Evolutionary conservation across 1,140 invertebrate genomes (phyloP).

Genomic region (Calycopis cecrops): DNA sequence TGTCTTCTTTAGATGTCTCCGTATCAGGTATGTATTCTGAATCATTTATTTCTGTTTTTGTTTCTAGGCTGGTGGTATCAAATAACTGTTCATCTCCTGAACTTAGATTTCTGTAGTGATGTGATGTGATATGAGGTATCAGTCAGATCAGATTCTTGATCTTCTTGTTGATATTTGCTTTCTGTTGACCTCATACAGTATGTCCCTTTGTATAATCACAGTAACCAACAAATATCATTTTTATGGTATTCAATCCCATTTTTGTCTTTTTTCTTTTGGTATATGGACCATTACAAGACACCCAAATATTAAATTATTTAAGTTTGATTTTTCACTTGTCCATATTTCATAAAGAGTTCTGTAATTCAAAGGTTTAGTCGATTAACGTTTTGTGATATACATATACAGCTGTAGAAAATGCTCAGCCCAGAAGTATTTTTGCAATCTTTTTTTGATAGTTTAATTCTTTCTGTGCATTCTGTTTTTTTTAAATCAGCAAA

Average conservation of each 20-base stretch:
- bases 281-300: constrained; percentile 26
- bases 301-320: constrained; percentile 30
- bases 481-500: constrained; percentile 9
- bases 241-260: constrained; percentile 28
- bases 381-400: constrained; percentile 1
- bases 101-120: constrained; percentile 9
- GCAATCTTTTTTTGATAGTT: constrained; percentile 13
- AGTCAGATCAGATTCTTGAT: constrained; percentile 9
- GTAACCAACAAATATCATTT: constrained; percentile 28
- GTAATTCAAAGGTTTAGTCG: constrained; percentile 17
- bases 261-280: constrained; percentile 28
- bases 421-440: constrained; percentile 21
- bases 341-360: constrained; percentile 25
- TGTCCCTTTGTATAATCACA: constrained; percentile 20
- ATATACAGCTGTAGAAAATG: constrained; percentile 7
- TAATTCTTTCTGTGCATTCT: constrained; percentile 7
- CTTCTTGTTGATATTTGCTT: constrained; percentile 14
- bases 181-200: constrained; percentile 19
- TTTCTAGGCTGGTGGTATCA: too few species aligned
- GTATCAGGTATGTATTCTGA: constrained; percentile 18
- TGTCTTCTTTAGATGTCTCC: constrained; percentile 10
- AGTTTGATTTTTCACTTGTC: constrained; percentile 21
- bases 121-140: too few species aligned
- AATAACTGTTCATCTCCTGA: constrained; percentile 16
- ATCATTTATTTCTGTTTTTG: too few species aligned